Percentiles rank a stretch among this genome's conserved stretches.
phyloP scores from a whole-genome alignment of 92 coral and sea anemone genomes.

The Galaxea fascicularis region DNA sequence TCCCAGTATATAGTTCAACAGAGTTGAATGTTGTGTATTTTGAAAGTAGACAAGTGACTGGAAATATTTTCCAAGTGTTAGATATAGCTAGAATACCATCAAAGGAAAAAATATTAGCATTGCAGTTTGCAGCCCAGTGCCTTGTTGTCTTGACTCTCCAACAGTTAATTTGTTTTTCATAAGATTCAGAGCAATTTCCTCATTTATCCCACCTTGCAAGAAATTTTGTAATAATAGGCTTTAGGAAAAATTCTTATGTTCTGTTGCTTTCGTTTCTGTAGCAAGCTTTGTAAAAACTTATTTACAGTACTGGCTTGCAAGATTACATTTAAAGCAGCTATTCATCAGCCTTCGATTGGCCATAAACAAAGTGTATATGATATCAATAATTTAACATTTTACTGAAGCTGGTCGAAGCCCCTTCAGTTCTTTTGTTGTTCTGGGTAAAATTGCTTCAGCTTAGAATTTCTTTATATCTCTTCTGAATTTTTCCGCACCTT shows the following conservation, averaged over 20 bases:
- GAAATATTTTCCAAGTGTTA: conserved; percentile 42
- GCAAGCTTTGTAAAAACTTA: conserved; percentile 38
- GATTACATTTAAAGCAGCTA: conserved; percentile 2
- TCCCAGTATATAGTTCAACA: conserved; percentile 38
- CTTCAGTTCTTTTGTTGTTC: not conserved
- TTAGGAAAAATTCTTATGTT: conserved; percentile 27
- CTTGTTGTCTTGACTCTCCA: conserved; percentile 21
- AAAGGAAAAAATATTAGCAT: conserved; percentile 26
- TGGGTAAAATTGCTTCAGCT: conserved; percentile 35
- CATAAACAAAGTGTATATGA: conserved; percentile 41
- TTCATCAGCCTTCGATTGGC: conserved; percentile 36
- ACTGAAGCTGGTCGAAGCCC: conserved; percentile 11
- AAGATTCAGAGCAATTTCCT: conserved; percentile 12
- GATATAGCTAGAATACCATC: conserved; percentile 41
- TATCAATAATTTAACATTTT: conserved; percentile 36
- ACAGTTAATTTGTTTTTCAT: conserved; percentile 27
- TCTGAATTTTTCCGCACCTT: not conserved
- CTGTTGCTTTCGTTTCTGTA: conserved; percentile 26
- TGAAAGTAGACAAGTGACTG: conserved; percentile 30
- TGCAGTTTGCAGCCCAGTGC: conserved; percentile 21
- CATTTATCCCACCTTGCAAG: conserved; percentile 35
- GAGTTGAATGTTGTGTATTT: conserved; percentile 37
- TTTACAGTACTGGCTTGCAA: conserved; percentile 28
- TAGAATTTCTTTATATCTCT: conserved; percentile 25
- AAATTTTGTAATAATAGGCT: conserved; percentile 38